Base-by-base conservation (phyloP, 2,797 vertebrate genomes). In the Chelidonichthys spinosus region DNA sequence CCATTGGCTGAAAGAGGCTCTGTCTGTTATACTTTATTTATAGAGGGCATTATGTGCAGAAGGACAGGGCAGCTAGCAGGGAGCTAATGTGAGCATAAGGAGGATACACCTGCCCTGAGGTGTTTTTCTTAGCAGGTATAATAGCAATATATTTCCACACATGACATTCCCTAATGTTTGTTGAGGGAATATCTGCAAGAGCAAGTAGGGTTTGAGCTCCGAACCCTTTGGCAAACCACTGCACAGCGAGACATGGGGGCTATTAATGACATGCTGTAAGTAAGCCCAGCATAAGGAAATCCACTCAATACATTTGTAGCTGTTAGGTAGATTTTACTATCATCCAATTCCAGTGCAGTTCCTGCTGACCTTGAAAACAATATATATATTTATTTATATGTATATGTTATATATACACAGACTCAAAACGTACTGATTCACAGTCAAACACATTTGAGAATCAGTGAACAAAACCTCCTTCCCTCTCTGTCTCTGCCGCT, bases 31-130 rank as follows among this genome's bases (percentile, higher is more conserved):
- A 79, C 63, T 76, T 78, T 89, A 90, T 92, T 91, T 86, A 91
- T 90, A 88, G 86, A 86, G 84, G 74, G 68, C 78, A 83, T 89
- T 82, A 74, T 86, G 67, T 74, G 80, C 69, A 79, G 85, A 88
- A 91, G 87, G 86, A 87, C 67, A 78, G 70, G 74, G 54, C 73
- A 77, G 85, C 81, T 91, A 90, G 78, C 75, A 75, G 85, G 85
- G 81, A 87, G 79, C 82, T 89, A 88, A 91, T 83, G 77, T 53
- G 82, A 83, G 80, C 84, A 90, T 85, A 82, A 83, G 85, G 83
- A 87, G 83, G 83, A 90, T 91, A 90, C 81, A 90, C 81, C 84
- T 90, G 75, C 83, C 89, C 85, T 76, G 37, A 82, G 85, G 83
- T 86, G 76, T 82, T 84, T 85, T 85, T 89, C 85, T 85, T 88